Evolutionary conservation across 2,888 invertebrate genomes (phyloP).

Genomic region (Boloria euphrosyne): DNA sequence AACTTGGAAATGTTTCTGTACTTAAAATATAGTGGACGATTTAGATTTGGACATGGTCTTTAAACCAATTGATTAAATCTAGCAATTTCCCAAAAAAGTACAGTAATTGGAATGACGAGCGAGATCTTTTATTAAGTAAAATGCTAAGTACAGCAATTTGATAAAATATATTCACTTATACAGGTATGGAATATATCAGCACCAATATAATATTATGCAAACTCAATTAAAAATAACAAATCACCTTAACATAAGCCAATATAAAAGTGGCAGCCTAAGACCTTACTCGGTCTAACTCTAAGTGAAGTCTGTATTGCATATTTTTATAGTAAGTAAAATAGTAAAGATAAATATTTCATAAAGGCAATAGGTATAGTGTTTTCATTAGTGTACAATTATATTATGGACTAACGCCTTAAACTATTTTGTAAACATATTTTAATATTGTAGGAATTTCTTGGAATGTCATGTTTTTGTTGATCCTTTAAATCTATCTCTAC

Average conservation of each 20-base stretch:
- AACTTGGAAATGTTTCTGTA: not conserved
- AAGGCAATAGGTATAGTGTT: too few species aligned
- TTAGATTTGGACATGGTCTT: not conserved
- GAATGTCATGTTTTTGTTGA: not conserved
- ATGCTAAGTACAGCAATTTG: slow-evolving; percentile 8
- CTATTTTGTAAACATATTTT: not conserved
- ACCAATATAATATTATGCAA: not conserved
- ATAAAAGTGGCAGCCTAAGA: not conserved
- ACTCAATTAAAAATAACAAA: not conserved
- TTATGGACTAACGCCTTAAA: not conserved
- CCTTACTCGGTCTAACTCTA: not conserved
- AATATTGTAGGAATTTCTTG: not conserved
- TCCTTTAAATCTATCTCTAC: too few species aligned
- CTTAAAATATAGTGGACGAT: too few species aligned
- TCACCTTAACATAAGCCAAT: not conserved
- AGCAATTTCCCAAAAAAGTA: not conserved
- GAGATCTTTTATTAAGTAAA: slow-evolving; percentile 12
- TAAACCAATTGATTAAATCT: not conserved
- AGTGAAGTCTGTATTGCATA: not conserved
- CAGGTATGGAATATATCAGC: not conserved
- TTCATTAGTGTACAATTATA: too few species aligned
- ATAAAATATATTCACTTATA: not conserved
- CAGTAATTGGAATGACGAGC: not conserved
- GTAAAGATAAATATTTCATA: not conserved
- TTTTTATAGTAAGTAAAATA: not conserved